Conservation (phyloP, 64 coral and sea anemone species). For the Anthopleura sola region DNA sequence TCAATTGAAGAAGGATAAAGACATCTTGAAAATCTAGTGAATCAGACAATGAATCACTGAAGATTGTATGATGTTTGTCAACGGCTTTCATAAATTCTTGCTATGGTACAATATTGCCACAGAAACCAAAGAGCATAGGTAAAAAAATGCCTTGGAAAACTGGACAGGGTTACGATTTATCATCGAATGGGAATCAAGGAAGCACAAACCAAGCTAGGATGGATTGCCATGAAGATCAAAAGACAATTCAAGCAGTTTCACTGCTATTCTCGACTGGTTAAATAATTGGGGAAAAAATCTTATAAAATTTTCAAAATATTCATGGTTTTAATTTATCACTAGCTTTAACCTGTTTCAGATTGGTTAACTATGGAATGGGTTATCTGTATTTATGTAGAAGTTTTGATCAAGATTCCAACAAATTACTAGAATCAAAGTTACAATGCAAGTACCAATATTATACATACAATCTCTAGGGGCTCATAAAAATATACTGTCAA, state of each 20-base stretch:
- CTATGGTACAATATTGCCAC: background rate
- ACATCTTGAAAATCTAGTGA: background rate
- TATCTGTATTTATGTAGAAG: background rate
- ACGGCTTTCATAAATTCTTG: background rate
- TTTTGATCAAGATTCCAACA: background rate
- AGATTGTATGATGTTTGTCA: background rate
- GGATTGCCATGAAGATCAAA: no score
- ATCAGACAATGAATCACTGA: background rate
- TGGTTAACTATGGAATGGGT: background rate
- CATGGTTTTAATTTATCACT: background rate
- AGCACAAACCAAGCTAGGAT: background rate
- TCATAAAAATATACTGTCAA: background rate
- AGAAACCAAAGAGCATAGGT: background rate
- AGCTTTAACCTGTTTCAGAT: background rate
- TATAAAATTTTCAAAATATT: background rate
- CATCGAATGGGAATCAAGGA: no score
- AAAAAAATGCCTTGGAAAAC: background rate
- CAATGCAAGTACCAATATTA: background rate
- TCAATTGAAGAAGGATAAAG: slow-evolving; percentile 11
- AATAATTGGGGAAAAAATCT: background rate
- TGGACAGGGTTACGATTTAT: no score
- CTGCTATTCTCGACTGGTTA: no score
- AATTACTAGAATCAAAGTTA: background rate
- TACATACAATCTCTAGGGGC: background rate
- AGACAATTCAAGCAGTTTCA: no score